Base-by-base conservation (phyloP, 2,797 vertebrate species). In the Harpagifer antarcticus region DNA sequence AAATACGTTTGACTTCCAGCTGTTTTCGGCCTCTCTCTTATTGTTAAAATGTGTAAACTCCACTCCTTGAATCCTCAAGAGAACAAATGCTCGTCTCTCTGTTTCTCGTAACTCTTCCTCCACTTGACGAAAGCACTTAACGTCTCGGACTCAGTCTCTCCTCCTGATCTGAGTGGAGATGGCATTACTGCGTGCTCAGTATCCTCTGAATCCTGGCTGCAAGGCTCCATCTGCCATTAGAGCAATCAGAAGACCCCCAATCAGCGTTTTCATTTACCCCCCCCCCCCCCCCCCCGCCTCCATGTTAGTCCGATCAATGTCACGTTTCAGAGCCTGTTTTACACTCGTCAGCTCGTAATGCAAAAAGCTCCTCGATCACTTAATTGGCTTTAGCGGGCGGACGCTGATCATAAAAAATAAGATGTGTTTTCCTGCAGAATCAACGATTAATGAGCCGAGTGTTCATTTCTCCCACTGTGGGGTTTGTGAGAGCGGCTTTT, bases 141-240 rank as follows among this genome's bases (percentile, higher is more conserved):
- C 33, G 6, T 37, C 33, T 37, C 6, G 8, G 7, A 37, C 33
- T 37, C 33, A 9, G 33, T 9, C 2, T 57, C 11, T 42, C 67
- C 23, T 43, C 16, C 0, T 20, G 55, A 74, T 69, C 59, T 54
- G 33, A 75, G 0, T 0, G 0, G 52, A 74, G 50, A 43, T 44
- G 81, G 47, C 68, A 12, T 73, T 82, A 73, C 57, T 72, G 81
- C 86, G 86, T 54, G 74, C 74, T 84, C 77, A 76, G 81, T 76
- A 6, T 77, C 67, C 31, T 57, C 42, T 4, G 64, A 54, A 63
- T 37, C 56, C 72, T 58, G 9, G 20, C 64, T 3, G 33, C 8
- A 9, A 37, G 27, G 68, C 85, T 74, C 76, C 76, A 56, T 85
- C 81, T 85, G 83, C 81, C 70, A 76, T 83, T 75, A 77, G 33